Evolutionary conservation across 1,140 invertebrate species (phyloP), one percentile per base, ranked within the genome.

Genomic region (Acromyrmex heyeri): DNA sequence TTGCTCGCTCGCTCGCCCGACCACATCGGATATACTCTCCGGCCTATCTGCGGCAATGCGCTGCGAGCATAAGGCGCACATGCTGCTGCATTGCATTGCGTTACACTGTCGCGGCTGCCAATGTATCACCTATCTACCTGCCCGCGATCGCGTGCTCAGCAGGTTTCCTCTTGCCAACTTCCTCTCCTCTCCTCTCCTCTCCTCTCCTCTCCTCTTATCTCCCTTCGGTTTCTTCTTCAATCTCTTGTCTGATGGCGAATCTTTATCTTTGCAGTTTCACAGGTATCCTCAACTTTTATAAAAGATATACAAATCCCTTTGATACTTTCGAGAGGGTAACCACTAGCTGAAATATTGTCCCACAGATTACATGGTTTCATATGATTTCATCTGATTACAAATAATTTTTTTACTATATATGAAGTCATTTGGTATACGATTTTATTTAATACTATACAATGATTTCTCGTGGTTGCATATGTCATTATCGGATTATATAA

Each of bases 41-140:
- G 91, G 86, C 81, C 86, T 85, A 57, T 86, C 87, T 70, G 79
- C 86, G 64, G 72, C 90, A 86, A 79, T 83, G 90, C 91, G 90
- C 91, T 55, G 70, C 88, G 88, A 91, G 88, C 88, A 85, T 87
- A 82, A 87, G 88, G 82, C 78, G 79, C 86, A 64, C 82, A 67
- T 44, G 88, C 86, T 79, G 87, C 70, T 88, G 70, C 87, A 77
- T 59, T 61, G 70, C 86, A 76, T 79, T 69, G 70, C 87, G 61
- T 69, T 76, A 67, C 82, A 77, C 62, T 75, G 76, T 81, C 50
- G 79, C 73, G 48, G 50, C 59, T 79, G 87, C 82, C 87, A 76
- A 90, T 90, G 87, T 83, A 90, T 89, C 88, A 83, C 87, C 87
- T 78, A 90, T 90, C 88, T 86, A 89, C 88, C 88, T 86, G 88